These are phyloP conservation scores for Neoaliturus tenellus DNA, from an alignment of 2,888 invertebrate genomes.

Conservation along the genomic window DNA sequence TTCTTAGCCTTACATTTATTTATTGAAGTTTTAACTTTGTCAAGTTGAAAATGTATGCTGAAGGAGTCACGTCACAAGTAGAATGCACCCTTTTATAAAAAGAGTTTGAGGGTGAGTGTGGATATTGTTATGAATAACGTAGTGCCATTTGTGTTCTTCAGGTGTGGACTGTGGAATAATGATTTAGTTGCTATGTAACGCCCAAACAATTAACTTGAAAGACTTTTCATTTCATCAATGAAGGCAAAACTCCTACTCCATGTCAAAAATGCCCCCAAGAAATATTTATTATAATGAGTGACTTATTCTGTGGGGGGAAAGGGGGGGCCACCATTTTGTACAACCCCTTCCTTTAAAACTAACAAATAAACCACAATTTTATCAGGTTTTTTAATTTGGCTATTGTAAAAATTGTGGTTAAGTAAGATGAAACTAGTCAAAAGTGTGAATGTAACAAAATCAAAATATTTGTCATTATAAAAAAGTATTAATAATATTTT, in stretches of 20 bases:
- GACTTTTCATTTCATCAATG: too few species aligned
- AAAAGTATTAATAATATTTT: not conserved
- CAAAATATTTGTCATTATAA: not conserved
- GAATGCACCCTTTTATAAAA: not conserved
- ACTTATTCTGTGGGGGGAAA: too few species aligned
- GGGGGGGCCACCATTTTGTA: too few species aligned
- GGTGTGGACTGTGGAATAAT: not conserved
- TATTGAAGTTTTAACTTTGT: not conserved
- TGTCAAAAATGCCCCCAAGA: too few species aligned
- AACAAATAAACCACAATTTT: too few species aligned
- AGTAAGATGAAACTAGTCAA: not conserved
- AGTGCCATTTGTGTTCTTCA: not conserved
- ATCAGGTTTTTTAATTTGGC: too few species aligned
- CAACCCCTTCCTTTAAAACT: too few species aligned
- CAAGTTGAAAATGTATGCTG: not conserved
- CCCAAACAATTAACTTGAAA: too few species aligned
- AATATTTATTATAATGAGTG: too few species aligned
- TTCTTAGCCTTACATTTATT: conserved; percentile 38
- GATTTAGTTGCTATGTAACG: not conserved
- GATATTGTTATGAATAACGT: not conserved
- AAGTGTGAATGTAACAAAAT: not conserved
- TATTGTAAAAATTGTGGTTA: too few species aligned
- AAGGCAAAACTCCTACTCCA: too few species aligned
- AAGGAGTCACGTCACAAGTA: not conserved
- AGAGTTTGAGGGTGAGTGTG: not conserved